Conservation (phyloP, 2,888 invertebrate species). For the Crematogaster levior region DNA sequence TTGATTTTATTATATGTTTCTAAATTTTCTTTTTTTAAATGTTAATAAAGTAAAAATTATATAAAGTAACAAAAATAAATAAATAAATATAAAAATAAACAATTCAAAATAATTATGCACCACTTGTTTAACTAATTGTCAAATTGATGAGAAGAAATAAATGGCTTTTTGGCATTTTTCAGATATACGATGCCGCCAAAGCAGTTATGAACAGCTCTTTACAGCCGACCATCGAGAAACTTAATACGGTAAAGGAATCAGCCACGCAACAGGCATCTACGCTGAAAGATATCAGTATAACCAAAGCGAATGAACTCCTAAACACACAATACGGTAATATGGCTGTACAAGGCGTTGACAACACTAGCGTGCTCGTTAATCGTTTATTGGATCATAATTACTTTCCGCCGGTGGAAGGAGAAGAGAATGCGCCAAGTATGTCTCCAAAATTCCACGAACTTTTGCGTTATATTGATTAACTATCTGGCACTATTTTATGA, state of each 20-base stretch:
- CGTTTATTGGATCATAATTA: constrained; percentile 92
- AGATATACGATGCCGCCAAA: constrained; percentile 84
- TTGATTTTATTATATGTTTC: background rate
- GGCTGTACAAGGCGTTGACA: constrained; percentile 90
- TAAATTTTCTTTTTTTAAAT: background rate
- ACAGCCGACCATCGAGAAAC: constrained; percentile 82
- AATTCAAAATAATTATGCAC: background rate
- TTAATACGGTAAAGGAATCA: constrained; percentile 86
- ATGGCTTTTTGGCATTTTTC: background rate
- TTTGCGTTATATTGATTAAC: background rate
- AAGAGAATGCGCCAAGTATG: constrained; percentile 85
- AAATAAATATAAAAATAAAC: background rate
- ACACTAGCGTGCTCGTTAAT: constrained; percentile 90
- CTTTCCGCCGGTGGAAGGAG: constrained; percentile 88
- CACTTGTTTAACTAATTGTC: background rate
- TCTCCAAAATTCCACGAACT: background rate
- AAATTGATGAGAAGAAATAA: constrained; percentile 2
- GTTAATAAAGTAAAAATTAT: background rate
- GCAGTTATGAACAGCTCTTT: constrained; percentile 82
- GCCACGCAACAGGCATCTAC: constrained; percentile 89
- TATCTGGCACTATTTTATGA: background rate
- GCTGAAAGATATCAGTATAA: constrained; percentile 90
- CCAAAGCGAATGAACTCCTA: constrained; percentile 90
- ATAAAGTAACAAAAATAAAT: background rate
- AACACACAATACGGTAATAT: constrained; percentile 90